phyloP scores from a whole-genome alignment of 2,113 vertebrate genomes.

The Pycnonotus jocosus region DNA sequence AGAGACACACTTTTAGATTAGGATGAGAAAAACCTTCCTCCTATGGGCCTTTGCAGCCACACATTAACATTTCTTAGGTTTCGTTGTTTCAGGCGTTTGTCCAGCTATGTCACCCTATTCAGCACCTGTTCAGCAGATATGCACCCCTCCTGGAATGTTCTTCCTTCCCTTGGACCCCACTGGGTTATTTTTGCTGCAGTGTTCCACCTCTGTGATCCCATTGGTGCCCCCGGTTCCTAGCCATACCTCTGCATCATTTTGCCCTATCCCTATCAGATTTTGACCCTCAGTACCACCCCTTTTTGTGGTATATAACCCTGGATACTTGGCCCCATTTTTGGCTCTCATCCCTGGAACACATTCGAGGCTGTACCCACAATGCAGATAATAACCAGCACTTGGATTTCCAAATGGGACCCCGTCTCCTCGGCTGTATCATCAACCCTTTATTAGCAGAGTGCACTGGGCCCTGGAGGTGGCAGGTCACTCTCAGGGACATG shows the following conservation, averaged over 20 bases:
- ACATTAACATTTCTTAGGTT: not conserved
- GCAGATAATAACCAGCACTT: not conserved
- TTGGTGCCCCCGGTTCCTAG: not conserved
- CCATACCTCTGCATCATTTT: not conserved
- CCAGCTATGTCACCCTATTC: not conserved
- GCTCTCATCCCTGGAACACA: not conserved
- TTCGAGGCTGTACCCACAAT: not conserved
- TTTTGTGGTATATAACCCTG: not conserved
- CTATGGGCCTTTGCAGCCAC: not conserved
- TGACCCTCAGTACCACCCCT: not conserved
- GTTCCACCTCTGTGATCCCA: not conserved
- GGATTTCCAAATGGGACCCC: not conserved
- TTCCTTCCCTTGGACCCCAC: not conserved
- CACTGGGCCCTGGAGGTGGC: not conserved
- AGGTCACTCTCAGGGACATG: not conserved
- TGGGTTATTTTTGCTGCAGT: not conserved
- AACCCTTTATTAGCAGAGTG: not conserved
- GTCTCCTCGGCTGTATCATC: not conserved
- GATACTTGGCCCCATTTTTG: not conserved
- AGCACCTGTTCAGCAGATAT: not conserved
- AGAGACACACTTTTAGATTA: not conserved
- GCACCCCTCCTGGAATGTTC: not conserved
- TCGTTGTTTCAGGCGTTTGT: not conserved
- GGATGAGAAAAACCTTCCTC: not conserved
- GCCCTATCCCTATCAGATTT: not conserved